phyloP scores from a whole-genome alignment of 2,888 invertebrate species.

The Dasypogon diadema region DNA sequence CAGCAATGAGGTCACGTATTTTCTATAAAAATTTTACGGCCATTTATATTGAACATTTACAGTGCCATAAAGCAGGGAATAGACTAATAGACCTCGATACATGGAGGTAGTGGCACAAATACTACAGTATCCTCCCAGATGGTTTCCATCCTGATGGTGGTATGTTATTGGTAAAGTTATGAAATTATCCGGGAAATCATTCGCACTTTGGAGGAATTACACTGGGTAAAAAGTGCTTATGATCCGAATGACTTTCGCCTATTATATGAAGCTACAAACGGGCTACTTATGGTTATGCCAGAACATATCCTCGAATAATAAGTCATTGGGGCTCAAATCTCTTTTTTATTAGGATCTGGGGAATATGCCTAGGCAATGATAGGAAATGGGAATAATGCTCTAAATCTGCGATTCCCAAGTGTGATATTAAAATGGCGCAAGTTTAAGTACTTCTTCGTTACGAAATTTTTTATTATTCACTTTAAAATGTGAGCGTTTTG shows the following conservation, averaged over 20 bases:
- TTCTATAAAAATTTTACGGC: constrained; percentile 49
- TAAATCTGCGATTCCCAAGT: too few species aligned
- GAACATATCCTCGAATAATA: too few species aligned
- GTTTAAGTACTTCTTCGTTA: too few species aligned
- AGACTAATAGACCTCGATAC: constrained; percentile 28
- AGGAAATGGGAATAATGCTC: too few species aligned
- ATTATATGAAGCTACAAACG: neutral
- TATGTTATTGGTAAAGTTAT: constrained; percentile 35
- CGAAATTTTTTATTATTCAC: too few species aligned
- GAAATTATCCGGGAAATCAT: constrained; percentile 35
- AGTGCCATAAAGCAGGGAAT: constrained; percentile 40
- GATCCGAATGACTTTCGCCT: neutral
- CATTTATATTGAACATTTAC: constrained; percentile 45
- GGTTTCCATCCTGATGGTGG: constrained; percentile 1
- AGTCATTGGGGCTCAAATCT: too few species aligned
- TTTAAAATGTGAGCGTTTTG: too few species aligned
- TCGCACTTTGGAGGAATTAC: neutral
- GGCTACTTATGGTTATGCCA: neutral
- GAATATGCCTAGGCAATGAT: too few species aligned
- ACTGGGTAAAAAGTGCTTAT: neutral
- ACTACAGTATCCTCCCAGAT: neutral
- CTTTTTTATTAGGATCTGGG: too few species aligned
- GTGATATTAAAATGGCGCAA: too few species aligned
- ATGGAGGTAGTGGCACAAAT: neutral
- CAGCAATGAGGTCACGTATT: constrained; percentile 47